phyloP scores from a whole-genome alignment of 2,888 invertebrate species.

The Drosophila quinaria region DNA sequence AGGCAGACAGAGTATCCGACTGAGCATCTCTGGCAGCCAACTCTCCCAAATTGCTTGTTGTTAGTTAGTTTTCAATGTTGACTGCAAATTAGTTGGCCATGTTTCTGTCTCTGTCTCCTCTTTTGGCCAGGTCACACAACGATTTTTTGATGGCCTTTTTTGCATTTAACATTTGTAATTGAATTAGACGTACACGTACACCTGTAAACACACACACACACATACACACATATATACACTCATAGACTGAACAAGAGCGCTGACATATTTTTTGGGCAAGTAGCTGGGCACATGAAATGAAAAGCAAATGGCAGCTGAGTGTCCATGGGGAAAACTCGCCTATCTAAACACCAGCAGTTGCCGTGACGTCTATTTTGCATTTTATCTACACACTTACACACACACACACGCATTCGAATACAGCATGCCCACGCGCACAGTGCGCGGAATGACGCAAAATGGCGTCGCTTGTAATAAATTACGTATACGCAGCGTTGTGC shows the following conservation, averaged over 20 bases:
- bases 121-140: constrained; percentile 61
- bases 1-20: neutral
- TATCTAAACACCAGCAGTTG: constrained; percentile 66
- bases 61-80: constrained; percentile 66
- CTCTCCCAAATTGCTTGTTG: constrained; percentile 58
- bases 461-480: constrained; percentile 80
- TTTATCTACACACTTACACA: constrained; percentile 63
- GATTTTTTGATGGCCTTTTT: constrained; percentile 63
- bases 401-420: constrained; percentile 6
- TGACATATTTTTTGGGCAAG: constrained; percentile 61
- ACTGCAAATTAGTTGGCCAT: constrained; percentile 58
- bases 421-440: constrained; percentile 49
- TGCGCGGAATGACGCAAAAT: constrained; percentile 69
- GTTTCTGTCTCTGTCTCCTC: constrained; percentile 21
- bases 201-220: constrained; percentile 8
- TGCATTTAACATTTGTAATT: constrained; percentile 68
- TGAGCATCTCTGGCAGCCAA: constrained; percentile 17
- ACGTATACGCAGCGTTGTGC: constrained; percentile 76
- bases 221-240: constrained; percentile 7
- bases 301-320: constrained; percentile 43
- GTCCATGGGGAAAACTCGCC: constrained; percentile 29
- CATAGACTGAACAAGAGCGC: constrained; percentile 45
- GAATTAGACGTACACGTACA: constrained; percentile 60
- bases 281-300: constrained; percentile 40
- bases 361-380: constrained; percentile 76